A percentile compares a stretch with the other conserved stretches of the same genome.
phyloP scores from a whole-genome alignment of 2,113 vertebrate genomes.

The Pelodiscus sinensis region DNA sequence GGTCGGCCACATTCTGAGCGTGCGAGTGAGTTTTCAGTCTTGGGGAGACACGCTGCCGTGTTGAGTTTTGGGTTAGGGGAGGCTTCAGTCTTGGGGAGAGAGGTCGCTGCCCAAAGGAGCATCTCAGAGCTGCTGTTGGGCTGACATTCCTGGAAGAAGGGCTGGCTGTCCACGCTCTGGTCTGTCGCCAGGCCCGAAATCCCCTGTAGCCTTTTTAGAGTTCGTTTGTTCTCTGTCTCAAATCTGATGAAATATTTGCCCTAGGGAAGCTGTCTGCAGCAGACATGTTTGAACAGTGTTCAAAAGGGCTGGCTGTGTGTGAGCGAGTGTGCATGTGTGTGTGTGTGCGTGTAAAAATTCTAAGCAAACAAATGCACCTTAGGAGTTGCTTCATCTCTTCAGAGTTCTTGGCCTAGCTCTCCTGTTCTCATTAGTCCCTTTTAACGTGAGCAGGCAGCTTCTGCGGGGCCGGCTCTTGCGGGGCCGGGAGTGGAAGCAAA shows the following conservation, averaged over 20 bases:
- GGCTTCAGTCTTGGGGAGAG: neutral
- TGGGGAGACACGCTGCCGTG: neutral
- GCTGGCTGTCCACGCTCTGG: no score
- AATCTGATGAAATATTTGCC: neutral
- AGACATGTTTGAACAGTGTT: constrained; percentile 23
- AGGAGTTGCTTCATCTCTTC: neutral
- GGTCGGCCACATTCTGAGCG: neutral
- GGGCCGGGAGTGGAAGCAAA: neutral
- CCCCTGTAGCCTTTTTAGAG: neutral
- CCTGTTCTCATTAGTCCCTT: neutral
- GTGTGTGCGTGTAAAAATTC: neutral
- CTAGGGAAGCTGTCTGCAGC: neutral
- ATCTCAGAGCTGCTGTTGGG: neutral
- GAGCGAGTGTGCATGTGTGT: no score
- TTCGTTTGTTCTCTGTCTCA: neutral
- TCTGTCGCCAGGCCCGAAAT: neutral
- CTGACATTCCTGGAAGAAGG: neutral
- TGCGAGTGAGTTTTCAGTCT: neutral
- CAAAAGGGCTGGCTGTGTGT: neutral
- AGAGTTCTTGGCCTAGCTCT: neutral
- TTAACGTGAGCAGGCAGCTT: neutral
- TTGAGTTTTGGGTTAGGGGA: neutral
- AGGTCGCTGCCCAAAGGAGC: neutral
- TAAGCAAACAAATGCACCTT: neutral
- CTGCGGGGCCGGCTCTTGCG: neutral